A percentile compares a stretch with the other conserved stretches of the same genome.
Conservation (phyloP, 2,888 invertebrate species). For the Melanchra persicariae region DNA sequence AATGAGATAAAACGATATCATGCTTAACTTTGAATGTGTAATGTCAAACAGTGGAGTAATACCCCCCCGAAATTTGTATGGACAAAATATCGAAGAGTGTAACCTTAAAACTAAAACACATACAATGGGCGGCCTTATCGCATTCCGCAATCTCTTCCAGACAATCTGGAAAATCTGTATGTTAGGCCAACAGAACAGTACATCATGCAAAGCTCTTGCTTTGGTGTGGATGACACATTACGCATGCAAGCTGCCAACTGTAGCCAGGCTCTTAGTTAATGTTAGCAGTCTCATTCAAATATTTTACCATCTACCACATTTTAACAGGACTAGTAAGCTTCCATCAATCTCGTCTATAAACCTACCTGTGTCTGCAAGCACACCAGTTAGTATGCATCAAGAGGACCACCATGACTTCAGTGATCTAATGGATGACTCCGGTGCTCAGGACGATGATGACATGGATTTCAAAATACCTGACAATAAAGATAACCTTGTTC, state of each 20-base stretch:
- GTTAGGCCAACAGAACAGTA: too few relatives aligned
- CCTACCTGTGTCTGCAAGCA: constrained; percentile 12
- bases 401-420: constrained; percentile 64
- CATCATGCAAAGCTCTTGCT: background rate
- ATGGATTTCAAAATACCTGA: constrained; percentile 56
- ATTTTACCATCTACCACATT: background rate
- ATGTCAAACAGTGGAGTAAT: too few relatives aligned
- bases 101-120: too few relatives aligned
- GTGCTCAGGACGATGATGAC: constrained; percentile 63
- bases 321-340: constrained; percentile 23
- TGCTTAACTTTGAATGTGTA: too few relatives aligned
- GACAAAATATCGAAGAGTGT: too few relatives aligned
- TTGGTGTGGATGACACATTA: background rate
- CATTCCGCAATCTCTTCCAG: too few relatives aligned
- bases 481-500: constrained; percentile 23
- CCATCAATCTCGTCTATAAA: constrained; percentile 45
- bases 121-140: too few relatives aligned
- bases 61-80: too few relatives aligned
- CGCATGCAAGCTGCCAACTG: background rate
- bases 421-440: constrained; percentile 70
- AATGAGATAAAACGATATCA: too few relatives aligned
- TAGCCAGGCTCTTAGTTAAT: background rate
- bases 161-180: too few relatives aligned
- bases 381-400: constrained; percentile 19
- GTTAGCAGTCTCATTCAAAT: background rate